Evolutionary conservation across 1,140 invertebrate species (phyloP).

Genomic region (Drosophila yakuba): DNA sequence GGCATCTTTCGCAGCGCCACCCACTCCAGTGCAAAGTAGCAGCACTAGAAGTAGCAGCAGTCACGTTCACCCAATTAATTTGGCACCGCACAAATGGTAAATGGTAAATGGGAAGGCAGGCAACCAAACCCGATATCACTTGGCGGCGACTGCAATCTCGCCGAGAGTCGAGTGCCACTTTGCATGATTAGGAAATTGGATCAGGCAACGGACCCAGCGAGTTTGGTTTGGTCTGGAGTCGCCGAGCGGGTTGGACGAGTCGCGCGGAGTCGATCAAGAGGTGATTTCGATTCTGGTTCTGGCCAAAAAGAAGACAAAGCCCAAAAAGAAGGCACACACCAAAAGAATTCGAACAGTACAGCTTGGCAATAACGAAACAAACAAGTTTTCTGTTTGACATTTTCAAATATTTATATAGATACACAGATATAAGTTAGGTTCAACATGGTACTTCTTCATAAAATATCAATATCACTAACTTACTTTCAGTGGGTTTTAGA

Average conservation of each 20-base stretch:
- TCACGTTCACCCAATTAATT: slow-evolving; percentile 56
- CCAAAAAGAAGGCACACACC: slow-evolving; percentile 4
- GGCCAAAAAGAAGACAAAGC: slow-evolving; percentile 17
- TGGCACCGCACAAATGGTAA: slow-evolving; percentile 38
- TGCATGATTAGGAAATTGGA: slow-evolving; percentile 61
- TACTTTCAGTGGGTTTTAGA: too few relatives aligned
- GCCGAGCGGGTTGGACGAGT: slow-evolving; percentile 46
- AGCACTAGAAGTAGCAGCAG: slow-evolving; percentile 23
- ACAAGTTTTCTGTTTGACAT: neutral
- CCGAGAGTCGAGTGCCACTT: slow-evolving; percentile 42
- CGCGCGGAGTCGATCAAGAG: slow-evolving; percentile 40
- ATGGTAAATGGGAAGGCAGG: slow-evolving; percentile 9
- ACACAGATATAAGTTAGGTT: too few relatives aligned
- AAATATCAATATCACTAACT: neutral
- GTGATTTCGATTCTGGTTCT: slow-evolving; percentile 55
- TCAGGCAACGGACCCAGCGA: slow-evolving; percentile 44
- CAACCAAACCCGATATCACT: slow-evolving; percentile 33
- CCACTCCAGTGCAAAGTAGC: neutral
- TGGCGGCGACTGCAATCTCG: slow-evolving; percentile 21
- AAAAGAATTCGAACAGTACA: slow-evolving; percentile 1
- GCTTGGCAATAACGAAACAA: neutral
- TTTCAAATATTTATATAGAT: neutral
- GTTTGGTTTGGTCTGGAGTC: slow-evolving; percentile 28
- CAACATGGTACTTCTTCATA: too few relatives aligned
- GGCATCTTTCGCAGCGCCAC: slow-evolving; percentile 4